A percentile compares a stretch with the other conserved stretches of the same genome.
Conservation (phyloP, 2,888 invertebrate species). For the Eulithis testata region DNA sequence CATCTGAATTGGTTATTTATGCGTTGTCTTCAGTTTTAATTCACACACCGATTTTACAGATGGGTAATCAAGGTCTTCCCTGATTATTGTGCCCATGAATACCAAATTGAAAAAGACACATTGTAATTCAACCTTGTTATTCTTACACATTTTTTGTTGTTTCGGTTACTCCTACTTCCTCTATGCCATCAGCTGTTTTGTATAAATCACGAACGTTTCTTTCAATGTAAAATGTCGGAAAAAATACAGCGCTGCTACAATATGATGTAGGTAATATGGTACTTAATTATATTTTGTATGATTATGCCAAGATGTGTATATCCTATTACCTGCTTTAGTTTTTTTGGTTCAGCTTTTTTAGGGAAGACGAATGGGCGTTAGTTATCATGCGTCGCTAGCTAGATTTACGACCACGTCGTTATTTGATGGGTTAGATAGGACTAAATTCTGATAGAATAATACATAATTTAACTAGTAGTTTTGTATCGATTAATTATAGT, state of each 20-base stretch:
- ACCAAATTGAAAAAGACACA: constrained; percentile 51
- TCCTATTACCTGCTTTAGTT: background rate
- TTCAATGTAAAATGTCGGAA: constrained; percentile 1
- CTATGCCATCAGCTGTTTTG: constrained; percentile 6
- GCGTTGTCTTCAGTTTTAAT: constrained; percentile 24
- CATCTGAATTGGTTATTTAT: constrained; percentile 22
- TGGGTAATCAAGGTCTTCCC: constrained; percentile 43
- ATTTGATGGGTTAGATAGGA: background rate
- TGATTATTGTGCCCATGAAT: constrained; percentile 43
- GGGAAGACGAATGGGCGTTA: background rate
- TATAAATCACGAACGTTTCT: constrained; percentile 8
- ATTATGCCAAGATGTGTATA: background rate
- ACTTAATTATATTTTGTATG: background rate
- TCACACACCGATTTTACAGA: constrained; percentile 38
- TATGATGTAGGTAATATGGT: background rate
- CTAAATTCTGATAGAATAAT: too few relatives aligned
- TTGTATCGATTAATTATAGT: too few relatives aligned
- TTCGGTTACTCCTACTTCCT: constrained; percentile 55
- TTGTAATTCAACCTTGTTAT: constrained; percentile 42
- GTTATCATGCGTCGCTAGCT: background rate
- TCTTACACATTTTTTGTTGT: constrained; percentile 52
- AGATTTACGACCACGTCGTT: background rate
- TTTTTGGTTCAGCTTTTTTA: constrained; percentile 5
- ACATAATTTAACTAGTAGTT: too few relatives aligned
- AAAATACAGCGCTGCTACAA: constrained; percentile 11